Evolutionary conservation across 2,797 vertebrate species (phyloP), one percentile per base, ranked within the genome.

Genomic region (Diplodus puntazzo): DNA sequence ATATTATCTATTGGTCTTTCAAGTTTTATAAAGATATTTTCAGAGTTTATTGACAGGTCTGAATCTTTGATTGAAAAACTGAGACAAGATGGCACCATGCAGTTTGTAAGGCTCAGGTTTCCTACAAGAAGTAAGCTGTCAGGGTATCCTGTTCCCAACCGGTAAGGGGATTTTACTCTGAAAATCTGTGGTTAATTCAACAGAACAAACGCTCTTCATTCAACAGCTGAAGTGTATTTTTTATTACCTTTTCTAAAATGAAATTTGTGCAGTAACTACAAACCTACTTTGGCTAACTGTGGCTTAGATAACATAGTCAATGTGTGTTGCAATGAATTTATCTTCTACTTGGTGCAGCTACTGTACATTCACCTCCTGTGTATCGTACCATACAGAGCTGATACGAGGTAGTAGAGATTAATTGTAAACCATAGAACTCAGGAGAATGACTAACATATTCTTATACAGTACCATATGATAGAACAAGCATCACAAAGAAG

Each of bases 391-490:
- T 79, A 84, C 77, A 80, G 67, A 16, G 77, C 69, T 69, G 85
- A 74, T 80, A 82, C 73, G 85, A 94, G 91, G 91, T 91, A 90
- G 88, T 66, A 79, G 77, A 73, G 77, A 87, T 79, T 76, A 80
- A 81, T 49, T 88, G 79, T 90, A 87, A 92, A 90, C 87, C 58
- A 77, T 74, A 78, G 1, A 88, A 90, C 77, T 69, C 69, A 75
- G 20, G 48, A 78, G 25, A 80, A 80, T n/a, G 80, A 66, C 34
- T 7, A 69, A 83, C 54, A 57, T 49, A 43, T 77, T 75, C 60
- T 87, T 55, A 82, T 72, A 88, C 75, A 84, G 79, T 83, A 87
- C 71, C 72, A 57, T 21, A 75, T 81, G 54, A 87, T 5, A 73
- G 62, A 75, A 86, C 58, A 84, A 85, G 61, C 81, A 42, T 89